Evolutionary conservation across 2,888 invertebrate genomes (phyloP).

Genomic region (Orthosia gothica): DNA sequence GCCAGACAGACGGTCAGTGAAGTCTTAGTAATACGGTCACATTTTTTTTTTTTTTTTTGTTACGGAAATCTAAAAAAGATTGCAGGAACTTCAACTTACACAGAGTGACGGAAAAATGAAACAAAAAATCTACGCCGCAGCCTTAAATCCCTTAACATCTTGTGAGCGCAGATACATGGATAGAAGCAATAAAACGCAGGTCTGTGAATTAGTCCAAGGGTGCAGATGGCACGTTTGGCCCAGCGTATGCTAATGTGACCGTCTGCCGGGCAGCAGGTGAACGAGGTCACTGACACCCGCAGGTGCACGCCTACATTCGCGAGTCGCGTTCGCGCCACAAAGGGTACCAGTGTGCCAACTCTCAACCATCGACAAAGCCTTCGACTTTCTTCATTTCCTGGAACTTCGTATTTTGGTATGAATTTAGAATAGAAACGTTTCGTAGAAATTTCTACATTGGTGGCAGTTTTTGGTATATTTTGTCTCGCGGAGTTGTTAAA

Average conservation of each 20-base stretch:
- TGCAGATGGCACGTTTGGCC: conserved; percentile 69
- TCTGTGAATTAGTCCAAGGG: conserved; percentile 59
- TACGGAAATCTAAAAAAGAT: too few species aligned
- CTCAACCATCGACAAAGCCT: conserved; percentile 63
- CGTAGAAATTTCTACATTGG: conserved; percentile 5
- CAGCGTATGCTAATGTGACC: conserved; percentile 80
- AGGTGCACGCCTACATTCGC: conserved; percentile 76
- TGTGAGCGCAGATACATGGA: conserved; percentile 17
- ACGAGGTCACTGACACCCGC: conserved; percentile 86
- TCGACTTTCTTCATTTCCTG: conserved; percentile 76
- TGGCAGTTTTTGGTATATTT: background rate
- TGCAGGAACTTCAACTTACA: too few species aligned
- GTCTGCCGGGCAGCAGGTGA: conserved; percentile 85
- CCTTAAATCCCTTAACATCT: background rate
- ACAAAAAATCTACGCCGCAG: background rate
- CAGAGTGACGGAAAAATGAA: background rate
- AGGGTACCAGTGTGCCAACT: conserved; percentile 58
- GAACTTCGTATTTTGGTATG: conserved; percentile 54
- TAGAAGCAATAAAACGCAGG: conserved; percentile 31
- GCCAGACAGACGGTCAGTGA: too few species aligned
- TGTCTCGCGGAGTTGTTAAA: background rate
- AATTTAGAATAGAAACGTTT: background rate
- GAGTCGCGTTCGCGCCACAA: conserved; percentile 65
- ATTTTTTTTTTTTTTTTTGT: too few species aligned
- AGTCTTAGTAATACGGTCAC: too few species aligned